Conservation (phyloP, 2,797 vertebrate species). For the Manis javanica region DNA sequence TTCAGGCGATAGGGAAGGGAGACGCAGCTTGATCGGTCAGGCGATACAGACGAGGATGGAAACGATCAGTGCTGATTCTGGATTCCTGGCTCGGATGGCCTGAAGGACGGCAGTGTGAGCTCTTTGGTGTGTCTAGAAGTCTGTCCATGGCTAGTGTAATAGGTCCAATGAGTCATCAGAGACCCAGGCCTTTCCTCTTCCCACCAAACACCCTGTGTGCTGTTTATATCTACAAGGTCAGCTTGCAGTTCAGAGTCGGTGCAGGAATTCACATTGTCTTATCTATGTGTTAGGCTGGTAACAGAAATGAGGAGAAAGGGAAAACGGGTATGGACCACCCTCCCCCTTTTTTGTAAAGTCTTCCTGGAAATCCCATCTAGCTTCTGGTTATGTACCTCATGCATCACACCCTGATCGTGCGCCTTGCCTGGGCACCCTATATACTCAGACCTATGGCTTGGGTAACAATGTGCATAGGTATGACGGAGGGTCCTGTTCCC, state of each 20-base stretch:
- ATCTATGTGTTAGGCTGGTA: background rate
- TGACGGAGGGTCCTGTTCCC: background rate
- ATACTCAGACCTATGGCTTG: background rate
- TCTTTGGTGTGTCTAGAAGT: background rate
- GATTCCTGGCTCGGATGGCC: background rate
- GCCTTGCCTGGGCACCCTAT: background rate
- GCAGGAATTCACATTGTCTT: background rate
- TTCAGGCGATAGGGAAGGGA: background rate
- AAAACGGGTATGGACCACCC: accelerated
- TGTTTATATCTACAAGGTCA: background rate
- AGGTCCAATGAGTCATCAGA: background rate
- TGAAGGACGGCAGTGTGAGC: background rate
- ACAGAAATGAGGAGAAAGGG: background rate
- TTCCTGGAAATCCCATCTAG: background rate
- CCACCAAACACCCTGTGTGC: background rate
- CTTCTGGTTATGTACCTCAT: background rate
- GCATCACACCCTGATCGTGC: background rate
- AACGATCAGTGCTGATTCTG: background rate
- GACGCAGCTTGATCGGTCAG: background rate
- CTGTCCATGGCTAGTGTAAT: too few species aligned
- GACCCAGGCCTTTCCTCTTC: background rate
- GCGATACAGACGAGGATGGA: background rate
- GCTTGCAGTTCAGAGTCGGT: background rate
- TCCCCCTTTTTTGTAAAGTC: background rate
- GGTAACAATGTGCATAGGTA: background rate